Percentiles rank a stretch among this genome's conserved stretches.
These are phyloP conservation scores for Amphiura filiformis DNA, from an alignment of 35 echinoderm and acorn worm species.

Conservation along the genomic window DNA sequence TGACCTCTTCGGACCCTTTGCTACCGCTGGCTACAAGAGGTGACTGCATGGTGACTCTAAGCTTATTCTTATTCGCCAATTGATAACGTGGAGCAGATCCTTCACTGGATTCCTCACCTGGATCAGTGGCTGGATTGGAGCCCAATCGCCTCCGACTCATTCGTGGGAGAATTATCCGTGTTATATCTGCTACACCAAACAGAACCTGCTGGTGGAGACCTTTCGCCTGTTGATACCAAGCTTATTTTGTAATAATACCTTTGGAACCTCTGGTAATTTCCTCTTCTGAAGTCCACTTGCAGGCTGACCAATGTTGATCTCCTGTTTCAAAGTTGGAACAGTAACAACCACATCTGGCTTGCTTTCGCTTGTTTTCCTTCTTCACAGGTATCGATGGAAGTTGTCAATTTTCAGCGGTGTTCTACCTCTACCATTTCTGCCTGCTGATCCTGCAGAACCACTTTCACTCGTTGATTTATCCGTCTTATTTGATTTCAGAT, in stretches of 20 bases:
- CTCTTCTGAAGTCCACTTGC: slow-evolving; percentile 40
- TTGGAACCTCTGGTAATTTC: slow-evolving; percentile 84
- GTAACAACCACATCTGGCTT: not conserved
- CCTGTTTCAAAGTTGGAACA: slow-evolving; percentile 37
- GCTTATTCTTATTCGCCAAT: slow-evolving; percentile 23
- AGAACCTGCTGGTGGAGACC: slow-evolving; percentile 30
- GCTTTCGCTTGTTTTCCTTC: slow-evolving; percentile 28
- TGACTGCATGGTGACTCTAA: slow-evolving; percentile 34
- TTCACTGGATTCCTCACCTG: slow-evolving; percentile 41
- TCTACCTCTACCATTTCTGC: slow-evolving; percentile 46
- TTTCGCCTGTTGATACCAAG: slow-evolving; percentile 53
- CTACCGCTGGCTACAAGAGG: not conserved
- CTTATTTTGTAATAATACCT: slow-evolving; percentile 86
- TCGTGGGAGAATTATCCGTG: not conserved
- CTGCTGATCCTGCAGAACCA: not conserved
- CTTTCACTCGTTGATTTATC: not conserved
- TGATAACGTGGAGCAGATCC: slow-evolving; percentile 13
- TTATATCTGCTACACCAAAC: not conserved
- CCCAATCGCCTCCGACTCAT: slow-evolving; percentile 1
- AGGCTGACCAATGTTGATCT: slow-evolving; percentile 36
- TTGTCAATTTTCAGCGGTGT: slow-evolving; percentile 68
- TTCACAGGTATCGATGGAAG: slow-evolving; percentile 71
- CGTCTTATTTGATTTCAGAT: slow-evolving; percentile 26
- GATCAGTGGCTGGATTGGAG: slow-evolving; percentile 40
- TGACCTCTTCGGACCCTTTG: slow-evolving; percentile 5